phyloP scores from a whole-genome alignment of 35 echinoderm and acorn worm species.

The Strongylocentrotus purpuratus region DNA sequence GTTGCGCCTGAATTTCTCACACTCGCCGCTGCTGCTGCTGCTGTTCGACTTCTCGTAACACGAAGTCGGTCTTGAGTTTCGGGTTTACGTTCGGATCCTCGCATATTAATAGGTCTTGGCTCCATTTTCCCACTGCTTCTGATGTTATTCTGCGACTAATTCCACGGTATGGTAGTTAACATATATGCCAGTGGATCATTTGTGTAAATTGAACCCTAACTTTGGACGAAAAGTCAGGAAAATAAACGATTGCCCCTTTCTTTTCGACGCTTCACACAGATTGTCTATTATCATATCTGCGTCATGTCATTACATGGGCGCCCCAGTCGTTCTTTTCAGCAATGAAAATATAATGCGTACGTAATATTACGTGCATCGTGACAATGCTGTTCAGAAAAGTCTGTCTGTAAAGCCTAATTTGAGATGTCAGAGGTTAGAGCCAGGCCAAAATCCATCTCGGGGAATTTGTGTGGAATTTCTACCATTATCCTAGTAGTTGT shows the following conservation, averaged over 20 bases:
- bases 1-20: neutral
- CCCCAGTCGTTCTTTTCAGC: neutral
- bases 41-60: neutral
- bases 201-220: neutral
- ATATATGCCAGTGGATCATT: conserved; percentile 7
- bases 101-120: neutral
- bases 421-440: neutral
- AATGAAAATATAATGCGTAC: neutral
- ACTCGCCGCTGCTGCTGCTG: conserved; percentile 20
- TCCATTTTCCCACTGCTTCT: neutral
- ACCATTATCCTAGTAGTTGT: too few species aligned
- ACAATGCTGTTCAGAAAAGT: neutral
- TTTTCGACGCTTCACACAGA: neutral
- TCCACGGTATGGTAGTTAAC: neutral
- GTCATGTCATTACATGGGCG: neutral
- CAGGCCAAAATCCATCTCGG: neutral
- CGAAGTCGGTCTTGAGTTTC: conserved; percentile 12
- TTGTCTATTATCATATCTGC: conserved; percentile 3
- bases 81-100: neutral
- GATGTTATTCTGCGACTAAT: neutral
- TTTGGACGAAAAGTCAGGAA: neutral
- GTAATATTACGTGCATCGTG: neutral
- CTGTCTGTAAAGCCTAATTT: neutral
- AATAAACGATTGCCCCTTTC: neutral
- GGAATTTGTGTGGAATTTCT: neutral